A percentile compares a stretch with the other conserved stretches of the same genome.
Evolutionary conservation across 2,113 vertebrate genomes (phyloP).

Genomic region (Leiothrix lutea): DNA sequence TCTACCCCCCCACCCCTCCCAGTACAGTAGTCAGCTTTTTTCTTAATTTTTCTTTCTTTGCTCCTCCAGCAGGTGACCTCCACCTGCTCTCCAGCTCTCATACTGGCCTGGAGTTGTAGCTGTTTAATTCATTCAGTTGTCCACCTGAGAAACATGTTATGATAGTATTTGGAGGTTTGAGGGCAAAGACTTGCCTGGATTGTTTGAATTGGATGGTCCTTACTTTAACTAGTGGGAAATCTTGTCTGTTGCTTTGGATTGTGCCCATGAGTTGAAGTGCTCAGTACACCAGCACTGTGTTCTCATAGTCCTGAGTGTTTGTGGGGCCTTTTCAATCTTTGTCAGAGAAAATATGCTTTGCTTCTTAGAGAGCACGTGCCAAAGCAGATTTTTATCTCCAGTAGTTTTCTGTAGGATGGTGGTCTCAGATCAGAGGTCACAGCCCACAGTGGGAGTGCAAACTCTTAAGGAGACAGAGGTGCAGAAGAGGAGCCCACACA

Average conservation of each 20-base stretch:
- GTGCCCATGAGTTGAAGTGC: background rate
- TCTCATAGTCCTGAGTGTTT: background rate
- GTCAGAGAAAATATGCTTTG: background rate
- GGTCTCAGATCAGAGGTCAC: background rate
- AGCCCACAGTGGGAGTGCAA: background rate
- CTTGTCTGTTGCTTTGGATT: background rate
- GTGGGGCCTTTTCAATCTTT: background rate
- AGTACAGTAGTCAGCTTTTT: background rate
- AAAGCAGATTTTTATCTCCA: background rate
- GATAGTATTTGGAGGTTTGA: background rate
- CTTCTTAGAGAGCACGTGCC: background rate
- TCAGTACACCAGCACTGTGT: background rate
- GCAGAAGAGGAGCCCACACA: background rate
- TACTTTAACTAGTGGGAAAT: background rate
- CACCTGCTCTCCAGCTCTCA: background rate
- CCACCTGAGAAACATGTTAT: background rate
- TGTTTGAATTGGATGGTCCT: background rate
- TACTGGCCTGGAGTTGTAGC: accelerated
- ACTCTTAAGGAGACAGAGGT: background rate
- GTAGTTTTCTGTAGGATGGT: background rate
- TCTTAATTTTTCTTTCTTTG: background rate
- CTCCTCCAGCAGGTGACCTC: background rate
- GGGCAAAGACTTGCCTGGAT: background rate
- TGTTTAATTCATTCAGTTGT: background rate
- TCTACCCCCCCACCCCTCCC: background rate